Conservation (phyloP, 1,140 invertebrate species). For the Rhynchophorus ferrugineus region DNA sequence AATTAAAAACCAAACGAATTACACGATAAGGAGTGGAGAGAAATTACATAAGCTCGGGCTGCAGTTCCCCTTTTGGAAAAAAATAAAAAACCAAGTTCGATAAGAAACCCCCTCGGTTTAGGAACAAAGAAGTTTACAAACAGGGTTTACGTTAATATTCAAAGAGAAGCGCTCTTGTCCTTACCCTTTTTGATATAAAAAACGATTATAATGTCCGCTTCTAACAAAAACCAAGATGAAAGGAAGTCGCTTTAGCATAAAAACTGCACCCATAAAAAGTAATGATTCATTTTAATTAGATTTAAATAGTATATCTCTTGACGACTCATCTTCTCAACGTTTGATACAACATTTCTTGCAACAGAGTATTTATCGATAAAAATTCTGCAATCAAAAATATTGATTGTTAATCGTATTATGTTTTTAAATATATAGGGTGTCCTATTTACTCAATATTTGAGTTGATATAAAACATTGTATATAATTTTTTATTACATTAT, state of each 20-base stretch:
- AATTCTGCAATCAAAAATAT: too few species aligned
- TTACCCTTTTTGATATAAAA: constrained; percentile 20
- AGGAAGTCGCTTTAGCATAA: not conserved
- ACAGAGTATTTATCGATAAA: too few species aligned
- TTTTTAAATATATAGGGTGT: too few species aligned
- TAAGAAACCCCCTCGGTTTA: constrained; percentile 17
- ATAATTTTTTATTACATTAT: too few species aligned
- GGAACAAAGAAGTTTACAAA: constrained; percentile 23
- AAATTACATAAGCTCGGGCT: constrained; percentile 15
- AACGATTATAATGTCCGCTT: constrained; percentile 19
- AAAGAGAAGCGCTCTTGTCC: constrained; percentile 10
- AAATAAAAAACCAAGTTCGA: constrained; percentile 24
- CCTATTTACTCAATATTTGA: too few species aligned
- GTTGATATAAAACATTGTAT: too few species aligned
- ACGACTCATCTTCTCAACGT: too few species aligned
- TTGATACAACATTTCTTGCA: too few species aligned
- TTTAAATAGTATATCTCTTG: constrained; percentile 1
- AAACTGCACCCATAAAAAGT: not conserved
- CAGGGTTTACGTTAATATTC: constrained; percentile 22
- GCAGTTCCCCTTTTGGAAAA: constrained; percentile 11
- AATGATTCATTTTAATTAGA: not conserved
- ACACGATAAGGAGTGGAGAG: constrained; percentile 17
- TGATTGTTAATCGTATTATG: too few species aligned
- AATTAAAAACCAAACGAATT: constrained; percentile 20
- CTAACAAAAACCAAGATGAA: constrained; percentile 16